Percentiles rank a stretch among this genome's conserved stretches.
These are phyloP conservation scores for Mormyrops attenuatus DNA, from an alignment of 2,797 vertebrate genomes.

Conservation along the genomic window DNA sequence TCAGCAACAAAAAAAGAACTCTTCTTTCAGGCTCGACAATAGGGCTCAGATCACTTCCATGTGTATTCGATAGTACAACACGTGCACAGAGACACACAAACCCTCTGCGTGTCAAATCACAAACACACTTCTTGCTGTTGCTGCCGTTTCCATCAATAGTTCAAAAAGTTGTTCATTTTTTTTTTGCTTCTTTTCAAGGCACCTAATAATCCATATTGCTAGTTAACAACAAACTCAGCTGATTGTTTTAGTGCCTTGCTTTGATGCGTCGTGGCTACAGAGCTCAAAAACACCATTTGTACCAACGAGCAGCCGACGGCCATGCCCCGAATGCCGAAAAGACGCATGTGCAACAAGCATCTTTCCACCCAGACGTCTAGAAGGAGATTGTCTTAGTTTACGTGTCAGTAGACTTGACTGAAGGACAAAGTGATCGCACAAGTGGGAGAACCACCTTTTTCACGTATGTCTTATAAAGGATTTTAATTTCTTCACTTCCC, in stretches of 20 bases:
- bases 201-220: slow-evolving; percentile 47
- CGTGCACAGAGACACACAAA: neutral
- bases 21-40: neutral
- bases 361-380: neutral
- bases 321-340: neutral
- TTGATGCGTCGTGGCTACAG: neutral
- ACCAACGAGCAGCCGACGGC: neutral
- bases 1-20: neutral
- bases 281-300: slow-evolving; percentile 10
- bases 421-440: neutral
- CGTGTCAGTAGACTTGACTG: neutral
- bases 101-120: neutral
- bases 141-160: neutral
- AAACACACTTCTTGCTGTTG: neutral
- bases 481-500: neutral
- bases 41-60: neutral
- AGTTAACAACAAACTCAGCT: neutral
- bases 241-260: neutral
- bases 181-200: slow-evolving; percentile 57
- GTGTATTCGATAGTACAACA: neutral
- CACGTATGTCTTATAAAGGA: neutral
- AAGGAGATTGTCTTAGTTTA: neutral
- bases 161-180: neutral
- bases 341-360: too few relatives aligned
- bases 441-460: neutral